These are phyloP conservation scores for Clitarchus hookeri DNA, from an alignment of 2,888 invertebrate species.

Conservation along the genomic window DNA sequence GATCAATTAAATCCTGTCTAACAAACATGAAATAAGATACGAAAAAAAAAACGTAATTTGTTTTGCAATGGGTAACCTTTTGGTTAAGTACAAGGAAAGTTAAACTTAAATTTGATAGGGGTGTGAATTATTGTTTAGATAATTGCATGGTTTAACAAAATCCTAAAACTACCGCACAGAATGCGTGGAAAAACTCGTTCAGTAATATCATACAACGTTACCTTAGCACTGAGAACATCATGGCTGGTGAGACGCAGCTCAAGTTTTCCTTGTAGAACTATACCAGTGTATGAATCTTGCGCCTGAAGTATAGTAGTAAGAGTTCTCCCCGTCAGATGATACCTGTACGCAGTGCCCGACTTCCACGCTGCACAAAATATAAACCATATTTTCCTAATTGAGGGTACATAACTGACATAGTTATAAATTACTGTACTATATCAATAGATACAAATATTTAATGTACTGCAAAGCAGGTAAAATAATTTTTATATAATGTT, in stretches of 20 bases:
- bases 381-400: not conserved
- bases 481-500: not conserved
- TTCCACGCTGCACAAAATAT: slow-evolving; percentile 22
- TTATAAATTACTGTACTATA: not conserved
- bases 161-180: not conserved
- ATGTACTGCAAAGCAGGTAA: not conserved
- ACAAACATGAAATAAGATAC: too few relatives aligned
- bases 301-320: slow-evolving; percentile 63
- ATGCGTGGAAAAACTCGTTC: not conserved
- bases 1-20: too few relatives aligned
- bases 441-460: not conserved
- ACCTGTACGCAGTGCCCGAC: slow-evolving; percentile 40
- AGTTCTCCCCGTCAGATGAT: slow-evolving; percentile 57
- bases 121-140: too few relatives aligned
- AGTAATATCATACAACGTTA: slow-evolving; percentile 15
- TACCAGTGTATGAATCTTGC: slow-evolving; percentile 60
- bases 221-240: slow-evolving; percentile 42
- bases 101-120: too few relatives aligned
- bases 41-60: too few relatives aligned
- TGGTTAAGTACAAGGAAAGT: too few relatives aligned
- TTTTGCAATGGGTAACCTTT: too few relatives aligned
- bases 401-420: not conserved
- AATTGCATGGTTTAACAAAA: too few relatives aligned
- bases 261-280: slow-evolving; percentile 62
- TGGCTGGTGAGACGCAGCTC: not conserved